Evolutionary conservation across 2,113 vertebrate species (phyloP), one percentile per base, ranked within the genome.

Genomic region (Typhlomys cinereus): DNA sequence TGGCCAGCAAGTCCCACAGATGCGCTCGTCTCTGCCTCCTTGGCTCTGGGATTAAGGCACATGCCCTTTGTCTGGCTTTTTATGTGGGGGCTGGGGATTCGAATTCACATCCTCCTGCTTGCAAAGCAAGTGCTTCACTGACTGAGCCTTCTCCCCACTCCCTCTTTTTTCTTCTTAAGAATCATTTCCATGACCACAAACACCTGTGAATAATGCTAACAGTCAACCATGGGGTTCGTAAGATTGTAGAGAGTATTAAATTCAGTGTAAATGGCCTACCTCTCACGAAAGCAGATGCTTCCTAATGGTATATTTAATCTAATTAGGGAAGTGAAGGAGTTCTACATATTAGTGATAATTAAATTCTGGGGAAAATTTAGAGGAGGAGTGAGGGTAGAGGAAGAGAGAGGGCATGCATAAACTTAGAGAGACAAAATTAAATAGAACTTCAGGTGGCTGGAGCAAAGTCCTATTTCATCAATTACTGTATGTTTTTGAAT

Each of bases 231-330:
- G 27, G 61, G 27, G 36, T 48, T 83, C 46, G 71, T 67, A 92
- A 71, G 46, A 79, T 48, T 82, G 78, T 27, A 74, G 52, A 74
- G 48, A 91, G 67, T 52, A 74, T 85, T 85, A 89, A 46, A 83
- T 20, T 48, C 54, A 92, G 67, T 86, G 52, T 31, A 85, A n/a
- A 94, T 31, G 78, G 78, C 41, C 31, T 54, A 57, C 34, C 44
- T 46, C 69, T 59, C 74, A 75, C 1, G 71, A 81, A 34, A 80
- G 76, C 76, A 91, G 80, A 84, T 94, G 74, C 62, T 75, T 94
- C 59, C 25, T 85, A 62, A 88, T n/a, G 84, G 74, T 27, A 75
- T 46, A 91, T 85, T 91, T 95, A 93, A 95, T 90, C 82, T 94
- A 90, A 92, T 92, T 91, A 94, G 82, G 27, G 17, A 93, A 75